phyloP scores from a whole-genome alignment of 2,113 vertebrate species.

The Garra rufa region DNA sequence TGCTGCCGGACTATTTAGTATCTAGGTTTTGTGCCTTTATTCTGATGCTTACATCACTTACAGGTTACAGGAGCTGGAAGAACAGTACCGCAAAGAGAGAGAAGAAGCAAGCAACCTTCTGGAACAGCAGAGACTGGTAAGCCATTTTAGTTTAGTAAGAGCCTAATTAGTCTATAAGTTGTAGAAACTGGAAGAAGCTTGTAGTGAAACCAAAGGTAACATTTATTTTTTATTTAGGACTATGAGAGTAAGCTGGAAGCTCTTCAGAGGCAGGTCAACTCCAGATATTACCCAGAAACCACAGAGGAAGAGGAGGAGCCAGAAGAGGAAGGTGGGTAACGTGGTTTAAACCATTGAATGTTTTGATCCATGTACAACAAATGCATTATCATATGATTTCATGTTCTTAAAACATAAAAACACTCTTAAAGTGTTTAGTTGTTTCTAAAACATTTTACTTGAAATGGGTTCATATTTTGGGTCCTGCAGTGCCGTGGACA shows the following conservation, averaged over 20 bases:
- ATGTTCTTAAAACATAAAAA: conserved; percentile 1
- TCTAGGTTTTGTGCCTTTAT: neutral
- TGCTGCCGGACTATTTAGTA: neutral
- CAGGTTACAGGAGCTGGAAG: conserved; percentile 96
- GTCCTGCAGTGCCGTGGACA: conserved; percentile 87
- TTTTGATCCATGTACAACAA: neutral
- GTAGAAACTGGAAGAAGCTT: neutral
- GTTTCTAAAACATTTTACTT: neutral
- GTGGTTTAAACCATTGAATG: neutral
- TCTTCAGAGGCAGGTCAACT: conserved; percentile 93
- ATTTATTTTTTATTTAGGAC: conserved; percentile 77
- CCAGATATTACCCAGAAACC: conserved; percentile 87
- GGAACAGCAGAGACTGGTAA: conserved; percentile 95
- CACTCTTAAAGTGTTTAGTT: neutral
- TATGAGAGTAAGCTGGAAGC: conserved; percentile 98
- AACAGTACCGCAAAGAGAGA: conserved; percentile 92
- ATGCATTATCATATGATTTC: neutral
- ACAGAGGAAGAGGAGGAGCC: conserved; percentile 95
- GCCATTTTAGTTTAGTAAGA: conserved; percentile 48
- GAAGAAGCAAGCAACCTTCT: conserved; percentile 96
- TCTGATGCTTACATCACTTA: conserved; percentile 11
- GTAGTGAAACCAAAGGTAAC: neutral
- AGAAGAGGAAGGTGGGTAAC: conserved; percentile 89
- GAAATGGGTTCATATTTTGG: neutral
- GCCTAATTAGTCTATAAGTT: neutral